Evolutionary conservation across 2,113 vertebrate genomes (phyloP), one percentile per base, ranked within the genome.

Genomic region (Petromus typicus): DNA sequence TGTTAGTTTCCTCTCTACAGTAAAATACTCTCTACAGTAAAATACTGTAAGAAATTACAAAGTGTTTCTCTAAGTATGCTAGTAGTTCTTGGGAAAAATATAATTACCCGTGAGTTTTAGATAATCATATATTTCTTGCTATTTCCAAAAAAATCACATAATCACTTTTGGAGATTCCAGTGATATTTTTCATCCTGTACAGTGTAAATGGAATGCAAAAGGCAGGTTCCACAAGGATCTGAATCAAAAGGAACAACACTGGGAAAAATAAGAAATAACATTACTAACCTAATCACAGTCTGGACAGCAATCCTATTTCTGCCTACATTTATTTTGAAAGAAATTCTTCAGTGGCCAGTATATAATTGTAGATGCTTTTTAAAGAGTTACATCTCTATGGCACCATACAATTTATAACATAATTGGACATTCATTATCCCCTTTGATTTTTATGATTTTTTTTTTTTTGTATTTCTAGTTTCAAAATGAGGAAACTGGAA

Each of bases 131-230:
- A 69, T 51, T 69, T 61, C 66, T 78, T 66, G 23, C 75, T 85
- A 86, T 51, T 89, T 92, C 45, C 78, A 89, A 94, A 63, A 56
- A 89, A 30, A 78, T 83, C 43, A 25, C 23, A 75, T 43, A 17
- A 27, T 40, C 20, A 80, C 82, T 64, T 34, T 12, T 71, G 61
- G 48, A 85, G 40, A 92, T 25, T 90, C 40, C 22, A 63, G 75
- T 69, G 82, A 73, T 7, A 81, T 30, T 90, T 94, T 88, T 45
- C 13, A 79, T 10, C 23, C 30, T 18, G 2, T 9, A 64, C 80
- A 89, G 71, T n/a, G 25, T 81, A 61, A 25, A 48, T n/a, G 71
- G 56, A 30, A 81, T 66, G 27, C 61, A 61, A 79, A 80, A 69
- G 37, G 43, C 22, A 79, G 48, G 18, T 61, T 1, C 61, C 25